Conservation (phyloP, 2,888 invertebrate species). For the Sepioteuthis lessoniana region DNA sequence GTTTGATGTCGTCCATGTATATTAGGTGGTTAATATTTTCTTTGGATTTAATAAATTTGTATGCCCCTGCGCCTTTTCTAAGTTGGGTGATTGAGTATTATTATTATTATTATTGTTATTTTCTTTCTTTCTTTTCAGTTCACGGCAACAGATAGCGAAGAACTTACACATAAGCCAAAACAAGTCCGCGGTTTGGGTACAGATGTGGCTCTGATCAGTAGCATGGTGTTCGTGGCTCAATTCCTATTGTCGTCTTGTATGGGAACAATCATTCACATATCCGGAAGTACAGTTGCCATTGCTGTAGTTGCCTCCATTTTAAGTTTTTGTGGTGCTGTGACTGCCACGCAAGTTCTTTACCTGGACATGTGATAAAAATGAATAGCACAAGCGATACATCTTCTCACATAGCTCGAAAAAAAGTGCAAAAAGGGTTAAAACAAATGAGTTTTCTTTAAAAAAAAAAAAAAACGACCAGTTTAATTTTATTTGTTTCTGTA, state of each 20-base stretch:
- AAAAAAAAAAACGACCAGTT: too few species aligned
- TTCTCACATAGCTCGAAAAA: too few species aligned
- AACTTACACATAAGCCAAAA: constrained; percentile 46
- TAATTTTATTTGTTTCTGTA: too few species aligned
- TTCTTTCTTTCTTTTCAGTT: constrained; percentile 58
- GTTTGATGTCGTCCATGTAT: too few species aligned
- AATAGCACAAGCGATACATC: neutral
- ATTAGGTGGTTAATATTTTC: too few species aligned
- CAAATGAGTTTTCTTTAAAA: too few species aligned
- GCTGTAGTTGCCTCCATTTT: constrained; percentile 88
- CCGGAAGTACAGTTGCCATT: constrained; percentile 90
- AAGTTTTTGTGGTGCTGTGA: constrained; percentile 87
- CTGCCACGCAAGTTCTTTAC: constrained; percentile 91
- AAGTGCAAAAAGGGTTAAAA: too few species aligned
- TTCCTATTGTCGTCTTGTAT: constrained; percentile 83
- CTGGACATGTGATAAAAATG: constrained; percentile 82
- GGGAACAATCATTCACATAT: constrained; percentile 81
- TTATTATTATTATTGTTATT: neutral
- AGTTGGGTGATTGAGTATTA: too few species aligned
- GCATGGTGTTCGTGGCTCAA: constrained; percentile 96
- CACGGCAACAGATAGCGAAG: constrained; percentile 50
- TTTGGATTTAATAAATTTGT: too few species aligned
- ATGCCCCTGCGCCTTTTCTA: too few species aligned
- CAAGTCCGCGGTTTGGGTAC: constrained; percentile 90
- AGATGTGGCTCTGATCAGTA: constrained; percentile 93